phyloP scores from a whole-genome alignment of 2,113 vertebrate genomes.

The Rhipidura dahli region DNA sequence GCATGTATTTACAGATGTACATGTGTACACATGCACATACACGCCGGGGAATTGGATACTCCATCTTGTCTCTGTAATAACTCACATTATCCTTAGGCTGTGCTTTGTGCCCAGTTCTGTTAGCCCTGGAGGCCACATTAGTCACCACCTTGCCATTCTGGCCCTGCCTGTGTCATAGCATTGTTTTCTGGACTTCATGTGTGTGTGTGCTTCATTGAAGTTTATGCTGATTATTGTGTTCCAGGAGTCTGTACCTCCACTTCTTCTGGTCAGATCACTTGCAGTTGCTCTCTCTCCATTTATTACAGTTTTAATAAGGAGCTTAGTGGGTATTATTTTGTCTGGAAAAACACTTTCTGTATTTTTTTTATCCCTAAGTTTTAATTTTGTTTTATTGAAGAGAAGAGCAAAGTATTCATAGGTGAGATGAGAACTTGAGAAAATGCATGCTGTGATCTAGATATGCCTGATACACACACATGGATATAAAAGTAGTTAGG shows the following conservation, averaged over 20 bases:
- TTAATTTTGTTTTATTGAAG: background rate
- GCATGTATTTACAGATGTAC: background rate
- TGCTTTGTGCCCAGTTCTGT: background rate
- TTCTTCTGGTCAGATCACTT: background rate
- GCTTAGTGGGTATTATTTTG: background rate
- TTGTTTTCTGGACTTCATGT: fast-evolving
- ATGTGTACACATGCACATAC: background rate
- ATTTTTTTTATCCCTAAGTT: fast-evolving
- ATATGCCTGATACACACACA: fast-evolving
- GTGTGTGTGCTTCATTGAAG: background rate
- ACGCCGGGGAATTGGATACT: background rate
- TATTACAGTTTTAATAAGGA: background rate
- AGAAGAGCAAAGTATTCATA: background rate
- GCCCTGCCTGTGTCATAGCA: background rate
- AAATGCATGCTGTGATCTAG: background rate
- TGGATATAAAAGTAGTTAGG: background rate
- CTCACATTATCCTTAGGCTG: background rate
- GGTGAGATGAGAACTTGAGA: background rate
- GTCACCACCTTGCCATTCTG: background rate
- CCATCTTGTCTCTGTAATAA: background rate
- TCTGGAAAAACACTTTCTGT: background rate
- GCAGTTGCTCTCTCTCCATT: fast-evolving
- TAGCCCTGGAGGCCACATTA: background rate
- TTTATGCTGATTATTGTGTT: background rate
- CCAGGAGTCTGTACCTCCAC: fast-evolving